A percentile compares a stretch with the other conserved stretches of the same genome.
phyloP scores from a whole-genome alignment of 2,888 invertebrate genomes.

The Cancer borealis region DNA sequence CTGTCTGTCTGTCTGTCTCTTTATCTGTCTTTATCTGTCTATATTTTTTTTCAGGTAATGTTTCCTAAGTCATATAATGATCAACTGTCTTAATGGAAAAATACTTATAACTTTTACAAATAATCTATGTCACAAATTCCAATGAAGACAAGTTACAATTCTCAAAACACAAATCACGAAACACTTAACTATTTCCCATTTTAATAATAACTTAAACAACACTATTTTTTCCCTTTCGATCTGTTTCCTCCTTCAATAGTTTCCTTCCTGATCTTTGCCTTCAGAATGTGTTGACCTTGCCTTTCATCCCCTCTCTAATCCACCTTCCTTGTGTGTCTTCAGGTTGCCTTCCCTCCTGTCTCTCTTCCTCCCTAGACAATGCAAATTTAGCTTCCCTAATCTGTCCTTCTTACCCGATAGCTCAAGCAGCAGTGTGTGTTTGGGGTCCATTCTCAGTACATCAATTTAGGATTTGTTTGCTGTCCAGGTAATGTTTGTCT shows the following conservation, averaged over 20 bases:
- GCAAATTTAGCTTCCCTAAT: conserved; percentile 39
- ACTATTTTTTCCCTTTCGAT: background rate
- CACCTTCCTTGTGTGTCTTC: conserved; percentile 41
- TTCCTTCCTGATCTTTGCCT: background rate
- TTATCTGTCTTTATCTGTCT: background rate
- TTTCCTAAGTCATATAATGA: background rate
- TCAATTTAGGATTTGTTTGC: background rate
- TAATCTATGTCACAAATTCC: too few relatives aligned
- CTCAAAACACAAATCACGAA: too few relatives aligned
- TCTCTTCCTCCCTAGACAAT: conserved; percentile 44
- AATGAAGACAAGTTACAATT: too few relatives aligned
- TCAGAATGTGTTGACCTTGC: background rate
- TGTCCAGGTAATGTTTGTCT: background rate
- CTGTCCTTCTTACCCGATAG: conserved; percentile 25
- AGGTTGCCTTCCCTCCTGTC: background rate
- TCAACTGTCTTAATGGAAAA: too few relatives aligned
- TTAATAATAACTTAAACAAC: too few relatives aligned
- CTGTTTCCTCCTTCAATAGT: background rate
- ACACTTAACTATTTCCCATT: too few relatives aligned
- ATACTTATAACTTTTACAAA: too few relatives aligned
- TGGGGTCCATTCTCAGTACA: background rate
- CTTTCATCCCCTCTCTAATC: conserved; percentile 3
- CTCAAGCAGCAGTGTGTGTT: background rate
- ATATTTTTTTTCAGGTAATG: background rate
- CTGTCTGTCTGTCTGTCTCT: background rate